These are phyloP conservation scores for Misgurnus anguillicaudatus DNA, from an alignment of 2,113 vertebrate species.

Conservation along the genomic window DNA sequence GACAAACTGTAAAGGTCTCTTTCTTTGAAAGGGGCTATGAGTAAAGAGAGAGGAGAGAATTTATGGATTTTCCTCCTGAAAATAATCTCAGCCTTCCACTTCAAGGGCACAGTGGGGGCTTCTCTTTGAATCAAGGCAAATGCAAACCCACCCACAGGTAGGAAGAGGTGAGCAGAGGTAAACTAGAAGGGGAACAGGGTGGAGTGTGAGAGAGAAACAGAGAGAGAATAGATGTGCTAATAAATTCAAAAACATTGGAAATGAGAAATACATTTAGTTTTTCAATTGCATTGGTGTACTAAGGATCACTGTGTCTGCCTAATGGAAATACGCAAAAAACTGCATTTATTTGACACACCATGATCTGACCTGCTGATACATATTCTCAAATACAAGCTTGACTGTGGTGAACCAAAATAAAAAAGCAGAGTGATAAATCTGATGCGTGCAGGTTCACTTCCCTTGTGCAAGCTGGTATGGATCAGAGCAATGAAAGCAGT, in stretches of 20 bases:
- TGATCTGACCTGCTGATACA: constrained; percentile 27
- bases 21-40: constrained; percentile 19
- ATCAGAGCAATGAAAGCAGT: not conserved
- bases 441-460: not conserved
- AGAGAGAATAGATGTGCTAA: constrained; percentile 2
- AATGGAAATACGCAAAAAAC: not conserved
- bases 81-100: constrained; percentile 53
- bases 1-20: constrained; percentile 38
- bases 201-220: not conserved
- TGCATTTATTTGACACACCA: constrained; percentile 9
- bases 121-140: constrained; percentile 58
- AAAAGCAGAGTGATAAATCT: not conserved
- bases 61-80: constrained; percentile 55
- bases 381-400: constrained; percentile 5
- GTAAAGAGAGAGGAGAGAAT: constrained; percentile 35
- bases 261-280: constrained; percentile 2
- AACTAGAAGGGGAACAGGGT: constrained; percentile 22
- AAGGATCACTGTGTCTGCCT: not conserved
- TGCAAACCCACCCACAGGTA: constrained; percentile 54
- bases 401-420: not conserved
- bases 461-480: not conserved
- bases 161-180: constrained; percentile 44
- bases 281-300: not conserved
- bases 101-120: constrained; percentile 56
- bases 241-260: not conserved